These are phyloP conservation scores for Melopsittacus undulatus DNA, from an alignment of 2,797 vertebrate species.

Conservation along the genomic window DNA sequence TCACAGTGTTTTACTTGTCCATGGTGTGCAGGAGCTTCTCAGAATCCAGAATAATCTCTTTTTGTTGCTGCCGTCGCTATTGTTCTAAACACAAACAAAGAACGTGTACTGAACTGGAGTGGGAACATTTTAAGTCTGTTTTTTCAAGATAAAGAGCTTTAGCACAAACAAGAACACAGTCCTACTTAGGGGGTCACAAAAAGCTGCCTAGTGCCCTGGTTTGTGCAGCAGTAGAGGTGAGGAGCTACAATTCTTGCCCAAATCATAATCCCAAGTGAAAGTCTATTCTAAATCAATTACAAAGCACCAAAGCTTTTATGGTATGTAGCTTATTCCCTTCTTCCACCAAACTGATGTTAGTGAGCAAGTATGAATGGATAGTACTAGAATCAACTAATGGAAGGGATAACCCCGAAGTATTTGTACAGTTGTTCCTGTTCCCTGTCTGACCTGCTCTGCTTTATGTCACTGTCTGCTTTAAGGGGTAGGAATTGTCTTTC, in stretches of 20 bases:
- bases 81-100: not conserved
- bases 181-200: not conserved
- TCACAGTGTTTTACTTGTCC: not conserved
- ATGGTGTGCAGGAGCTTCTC: not conserved
- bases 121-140: not conserved
- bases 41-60: not conserved
- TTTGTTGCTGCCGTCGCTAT: not conserved
- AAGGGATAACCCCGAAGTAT: not conserved
- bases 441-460: conserved; percentile 50
- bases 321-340: not conserved
- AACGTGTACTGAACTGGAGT: not conserved
- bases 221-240: not conserved
- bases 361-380: not conserved
- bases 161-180: not conserved
- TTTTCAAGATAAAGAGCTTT: not conserved
- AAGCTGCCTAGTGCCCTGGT: not conserved
- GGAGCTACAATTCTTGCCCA: not conserved
- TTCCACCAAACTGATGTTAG: not conserved
- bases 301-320: not conserved
- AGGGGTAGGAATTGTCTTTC: conserved; percentile 27
- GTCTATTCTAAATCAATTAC: not conserved
- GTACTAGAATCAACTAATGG: not conserved
- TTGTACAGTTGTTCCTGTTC: conserved; percentile 36
- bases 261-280: not conserved
- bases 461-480: conserved; percentile 23